Evolutionary conservation across 1,140 invertebrate genomes (phyloP).

Genomic region (Sarcophaga peregrina): DNA sequence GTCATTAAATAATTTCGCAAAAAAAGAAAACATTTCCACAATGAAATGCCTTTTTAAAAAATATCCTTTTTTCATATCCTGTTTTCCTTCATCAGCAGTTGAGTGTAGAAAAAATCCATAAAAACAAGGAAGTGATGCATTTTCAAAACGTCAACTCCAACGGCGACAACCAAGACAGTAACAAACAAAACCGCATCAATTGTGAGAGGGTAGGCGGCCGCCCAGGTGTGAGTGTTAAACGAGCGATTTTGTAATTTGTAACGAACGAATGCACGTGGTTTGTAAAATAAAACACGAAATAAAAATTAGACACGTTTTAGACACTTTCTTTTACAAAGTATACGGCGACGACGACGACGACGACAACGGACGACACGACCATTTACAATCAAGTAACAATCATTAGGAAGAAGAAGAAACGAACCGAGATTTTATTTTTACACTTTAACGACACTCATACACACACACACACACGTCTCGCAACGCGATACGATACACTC

Average conservation of each 20-base stretch:
- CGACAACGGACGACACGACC: background rate
- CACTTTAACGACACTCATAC: too few species aligned
- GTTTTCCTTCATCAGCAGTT: background rate
- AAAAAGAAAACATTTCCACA: too few species aligned
- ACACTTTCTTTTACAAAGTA: background rate
- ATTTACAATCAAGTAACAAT: background rate
- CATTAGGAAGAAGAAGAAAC: too few species aligned
- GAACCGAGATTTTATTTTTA: too few species aligned
- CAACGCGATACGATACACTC: too few species aligned
- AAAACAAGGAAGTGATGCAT: constrained; percentile 11
- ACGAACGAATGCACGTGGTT: too few species aligned
- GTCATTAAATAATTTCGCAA: background rate
- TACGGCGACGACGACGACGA: too few species aligned
- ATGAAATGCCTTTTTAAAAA: background rate
- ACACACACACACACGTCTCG: too few species aligned
- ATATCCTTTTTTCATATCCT: background rate
- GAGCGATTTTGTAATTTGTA: background rate
- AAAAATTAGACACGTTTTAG: constrained; percentile 19
- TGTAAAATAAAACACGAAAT: background rate
- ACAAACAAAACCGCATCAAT: too few species aligned
- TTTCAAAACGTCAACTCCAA: background rate
- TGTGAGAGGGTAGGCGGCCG: too few species aligned
- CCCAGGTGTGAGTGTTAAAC: background rate
- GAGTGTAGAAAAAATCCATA: background rate
- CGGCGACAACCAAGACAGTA: too few species aligned